Evolutionary conservation across 2,113 vertebrate genomes (phyloP), one percentile per base, ranked within the genome.

Genomic region (Scomber colias): DNA sequence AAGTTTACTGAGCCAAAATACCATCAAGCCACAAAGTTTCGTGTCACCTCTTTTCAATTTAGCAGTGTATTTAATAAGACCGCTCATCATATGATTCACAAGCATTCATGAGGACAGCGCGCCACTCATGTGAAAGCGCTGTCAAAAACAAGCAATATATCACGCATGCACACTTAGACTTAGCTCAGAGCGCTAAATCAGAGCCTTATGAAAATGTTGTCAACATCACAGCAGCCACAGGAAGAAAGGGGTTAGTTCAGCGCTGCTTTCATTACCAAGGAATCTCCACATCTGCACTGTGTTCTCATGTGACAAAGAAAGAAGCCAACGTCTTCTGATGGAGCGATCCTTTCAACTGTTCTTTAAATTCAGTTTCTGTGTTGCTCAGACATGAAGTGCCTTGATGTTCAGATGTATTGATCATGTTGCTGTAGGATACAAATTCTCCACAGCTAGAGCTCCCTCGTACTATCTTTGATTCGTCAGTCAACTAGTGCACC

Each of bases 401-500:
- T 77, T 71, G 71, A 84, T 75, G 70, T 50, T 71, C 30, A 68
- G 14, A 49, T 50, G 69, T 45, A 63, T 31, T 66, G 64, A 61
- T 49, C 45, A 13, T 14, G 44, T 16, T 24, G 68, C 76, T 50
- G 51, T 55, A 59, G 62, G 61, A 79, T 60, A 65, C 54, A 62
- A 12, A 69, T n/a, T 78, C 51, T 57, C 55, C 19, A 16, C 66
- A 57, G 65, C 30, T 5, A 13, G 35, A 54, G 40, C 62, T 69
- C 59, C 60, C 27, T 71, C 3, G 8, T 11, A 11, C 40, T 5
- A 48, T n/a, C 80, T 83, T 79, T 81, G 69, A 83, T 77, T 72
- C 2, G 4, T 73, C 79, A 50, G 56, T 70, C 54, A 67, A 44
- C 19, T 14, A 0, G n/a, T 13, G 40, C 46, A 2, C 48, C 31